Evolutionary conservation across 2,888 invertebrate species (phyloP), one percentile per base, ranked within the genome.

Genomic region (Xestobium rufovillosum): DNA sequence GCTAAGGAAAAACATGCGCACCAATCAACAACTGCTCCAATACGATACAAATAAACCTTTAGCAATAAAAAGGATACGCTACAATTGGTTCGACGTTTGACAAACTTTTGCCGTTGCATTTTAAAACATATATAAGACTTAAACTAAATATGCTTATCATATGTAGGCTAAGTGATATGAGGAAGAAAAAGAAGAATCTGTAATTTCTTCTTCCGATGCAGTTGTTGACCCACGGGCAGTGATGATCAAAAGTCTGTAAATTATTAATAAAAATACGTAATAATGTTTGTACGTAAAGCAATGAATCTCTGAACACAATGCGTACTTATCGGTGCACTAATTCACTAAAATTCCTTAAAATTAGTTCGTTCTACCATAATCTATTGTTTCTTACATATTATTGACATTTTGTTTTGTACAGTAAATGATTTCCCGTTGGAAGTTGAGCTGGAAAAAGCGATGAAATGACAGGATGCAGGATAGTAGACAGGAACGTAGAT

Each of bases 101-200:
- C 57, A 94, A 73, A 46, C 76, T 75, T 48, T 85, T n/a, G n/a
- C n/a, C 80, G 67, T 83, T 85, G 65, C 84, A 81, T 59, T 90
- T 76, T 63, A 97, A 76, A 47, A 97, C 85, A 70, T 83, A 95
- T 63, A 91, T 79, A 52, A 97, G 75, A 67, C 94, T 94, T 58
- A 96, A 78, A 39, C 84, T 80, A 69, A 97, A 94, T 70, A 98
- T 94, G 70, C 90, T 88, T 61, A 94, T 78, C 94, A 98, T 98
- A 70, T 99, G 97, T 59, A 94, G 75, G 57, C 92, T 91, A 45
- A 99, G 76, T 40, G 94, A 92, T 63, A 96, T 80, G 47, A 98
- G 82, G 70, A 98, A 98, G 75, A 95, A 88, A 73, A 99, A 97
- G 76, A 99, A 98, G 70, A 92, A 96, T 61, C 97, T 77, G 70